These are phyloP conservation scores for Hyles vespertilio DNA, from an alignment of 1,140 invertebrate species.

Conservation along the genomic window DNA sequence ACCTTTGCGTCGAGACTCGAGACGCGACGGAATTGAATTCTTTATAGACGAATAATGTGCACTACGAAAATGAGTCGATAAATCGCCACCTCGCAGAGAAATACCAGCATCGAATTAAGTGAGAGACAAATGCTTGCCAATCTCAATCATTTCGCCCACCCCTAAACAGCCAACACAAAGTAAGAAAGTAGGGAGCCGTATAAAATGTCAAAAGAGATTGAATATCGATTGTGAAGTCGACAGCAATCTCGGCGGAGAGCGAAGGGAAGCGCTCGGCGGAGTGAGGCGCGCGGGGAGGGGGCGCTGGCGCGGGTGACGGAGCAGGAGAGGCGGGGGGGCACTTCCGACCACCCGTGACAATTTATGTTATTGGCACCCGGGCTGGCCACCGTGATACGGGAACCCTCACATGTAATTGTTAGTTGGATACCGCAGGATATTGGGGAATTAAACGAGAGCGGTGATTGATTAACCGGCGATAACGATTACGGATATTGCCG, in stretches of 20 bases:
- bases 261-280: constrained; percentile 3
- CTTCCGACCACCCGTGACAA: constrained; percentile 60
- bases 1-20: too few relatives aligned
- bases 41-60: too few relatives aligned
- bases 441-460: constrained; percentile 65
- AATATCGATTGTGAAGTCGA: constrained; percentile 72
- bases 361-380: constrained; percentile 68
- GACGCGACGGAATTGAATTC: too few relatives aligned
- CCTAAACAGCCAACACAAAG: constrained; percentile 61
- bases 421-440: constrained; percentile 67
- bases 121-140: constrained; percentile 34
- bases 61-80: too few relatives aligned
- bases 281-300: constrained; percentile 26
- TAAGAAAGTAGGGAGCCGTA: constrained; percentile 64
- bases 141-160: constrained; percentile 55
- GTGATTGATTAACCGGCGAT: constrained; percentile 70
- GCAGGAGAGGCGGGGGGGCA: constrained; percentile 24
- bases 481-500: constrained; percentile 59
- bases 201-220: constrained; percentile 71
- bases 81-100: constrained; percentile 3
- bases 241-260: constrained; percentile 49
- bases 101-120: constrained; percentile 34
- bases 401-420: constrained; percentile 68
- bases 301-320: constrained; percentile 20
- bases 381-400: constrained; percentile 57